Conservation (phyloP, 2,113 vertebrate species). For the Upupa epops region DNA sequence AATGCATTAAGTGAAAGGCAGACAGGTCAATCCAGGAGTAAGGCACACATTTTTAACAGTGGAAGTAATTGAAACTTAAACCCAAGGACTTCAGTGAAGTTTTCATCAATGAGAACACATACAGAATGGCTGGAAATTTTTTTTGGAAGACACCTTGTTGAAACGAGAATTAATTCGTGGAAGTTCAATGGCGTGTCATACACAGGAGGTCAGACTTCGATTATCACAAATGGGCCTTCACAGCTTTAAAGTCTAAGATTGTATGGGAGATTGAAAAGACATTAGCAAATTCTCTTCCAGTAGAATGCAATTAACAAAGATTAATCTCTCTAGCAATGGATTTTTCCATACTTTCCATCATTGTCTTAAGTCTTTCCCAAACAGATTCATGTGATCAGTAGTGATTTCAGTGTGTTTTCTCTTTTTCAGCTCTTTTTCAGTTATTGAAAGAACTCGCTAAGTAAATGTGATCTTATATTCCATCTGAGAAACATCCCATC, state of each 20-base stretch:
- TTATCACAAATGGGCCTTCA: slow-evolving; percentile 24
- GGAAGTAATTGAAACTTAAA: slow-evolving; percentile 21
- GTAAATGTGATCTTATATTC: background rate
- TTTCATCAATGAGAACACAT: background rate
- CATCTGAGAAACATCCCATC: background rate
- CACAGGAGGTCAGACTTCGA: background rate
- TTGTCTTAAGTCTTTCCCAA: background rate
- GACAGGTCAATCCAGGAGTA: background rate
- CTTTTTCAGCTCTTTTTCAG: background rate
- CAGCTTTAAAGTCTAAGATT: slow-evolving; percentile 5
- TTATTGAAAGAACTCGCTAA: background rate
- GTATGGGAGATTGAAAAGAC: background rate
- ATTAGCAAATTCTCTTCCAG: slow-evolving; percentile 22
- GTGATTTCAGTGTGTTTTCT: background rate
- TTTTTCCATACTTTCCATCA: slow-evolving; percentile 8
- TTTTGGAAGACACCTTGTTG: background rate
- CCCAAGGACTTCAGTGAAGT: background rate
- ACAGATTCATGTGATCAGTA: background rate
- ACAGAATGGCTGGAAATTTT: background rate
- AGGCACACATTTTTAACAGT: background rate
- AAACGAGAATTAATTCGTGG: background rate
- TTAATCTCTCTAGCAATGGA: slow-evolving; percentile 4
- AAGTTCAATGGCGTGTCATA: background rate
- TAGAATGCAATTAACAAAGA: slow-evolving; percentile 16
- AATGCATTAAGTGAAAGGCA: background rate